Conservation (phyloP, 1,140 invertebrate genomes). For the Chelonus insularis region DNA sequence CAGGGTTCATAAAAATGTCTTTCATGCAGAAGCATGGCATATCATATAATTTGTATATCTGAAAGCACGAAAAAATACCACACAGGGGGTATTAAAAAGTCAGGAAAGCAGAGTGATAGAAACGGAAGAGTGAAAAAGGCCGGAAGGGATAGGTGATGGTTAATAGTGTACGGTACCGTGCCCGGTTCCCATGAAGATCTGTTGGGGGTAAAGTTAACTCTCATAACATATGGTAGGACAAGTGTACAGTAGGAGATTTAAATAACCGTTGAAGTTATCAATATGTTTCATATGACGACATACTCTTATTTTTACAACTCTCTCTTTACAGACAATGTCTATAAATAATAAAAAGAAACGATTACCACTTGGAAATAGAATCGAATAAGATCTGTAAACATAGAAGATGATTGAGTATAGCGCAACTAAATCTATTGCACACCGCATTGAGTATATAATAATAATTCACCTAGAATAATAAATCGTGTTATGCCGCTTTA, state of each 20-base stretch:
- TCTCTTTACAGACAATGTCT: too few species aligned
- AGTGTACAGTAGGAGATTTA: slow-evolving; percentile 58
- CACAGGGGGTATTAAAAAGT: slow-evolving; percentile 30
- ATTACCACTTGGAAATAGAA: too few species aligned
- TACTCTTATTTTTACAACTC: too few species aligned
- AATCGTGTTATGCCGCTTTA: slow-evolving; percentile 26
- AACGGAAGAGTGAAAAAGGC: too few species aligned
- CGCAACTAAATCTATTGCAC: neutral
- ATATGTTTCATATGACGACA: too few species aligned
- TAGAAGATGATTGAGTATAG: neutral
- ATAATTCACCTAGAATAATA: slow-evolving; percentile 24
- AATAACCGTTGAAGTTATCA: slow-evolving; percentile 56
- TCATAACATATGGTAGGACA: slow-evolving; percentile 54
- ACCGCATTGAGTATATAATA: slow-evolving; percentile 1
- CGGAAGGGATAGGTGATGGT: too few species aligned
- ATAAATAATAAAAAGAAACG: too few species aligned
- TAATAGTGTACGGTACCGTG: slow-evolving; percentile 32
- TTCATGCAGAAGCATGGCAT: too few species aligned
- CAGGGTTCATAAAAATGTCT: too few species aligned
- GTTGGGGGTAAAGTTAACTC: slow-evolving; percentile 46
- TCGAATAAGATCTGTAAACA: too few species aligned
- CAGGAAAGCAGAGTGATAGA: slow-evolving; percentile 20
- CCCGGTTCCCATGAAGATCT: slow-evolving; percentile 59
- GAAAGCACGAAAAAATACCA: neutral
- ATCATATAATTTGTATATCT: too few species aligned